A percentile compares a stretch with the other conserved stretches of the same genome.
Conservation (phyloP, 2,888 invertebrate genomes). For the Polyommatus iphigenia region DNA sequence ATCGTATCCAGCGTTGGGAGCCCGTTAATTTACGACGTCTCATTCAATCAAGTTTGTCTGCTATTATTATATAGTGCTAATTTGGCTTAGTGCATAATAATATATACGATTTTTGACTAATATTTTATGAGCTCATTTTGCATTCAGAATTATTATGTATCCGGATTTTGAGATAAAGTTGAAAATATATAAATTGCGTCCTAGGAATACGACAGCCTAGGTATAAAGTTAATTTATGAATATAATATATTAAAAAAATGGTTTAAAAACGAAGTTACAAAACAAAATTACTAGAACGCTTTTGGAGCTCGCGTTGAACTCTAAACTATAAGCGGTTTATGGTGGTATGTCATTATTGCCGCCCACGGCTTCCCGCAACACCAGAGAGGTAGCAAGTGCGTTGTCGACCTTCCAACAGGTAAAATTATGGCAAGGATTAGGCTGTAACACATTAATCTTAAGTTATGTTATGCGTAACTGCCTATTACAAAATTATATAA, state of each 20-base stretch:
- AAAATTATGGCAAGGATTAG: not conserved
- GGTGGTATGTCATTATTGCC: not conserved
- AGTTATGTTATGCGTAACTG: constrained; percentile 12
- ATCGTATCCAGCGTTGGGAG: constrained; percentile 11
- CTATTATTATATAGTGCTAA: constrained; percentile 24
- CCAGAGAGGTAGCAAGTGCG: not conserved
- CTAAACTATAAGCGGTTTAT: not conserved
- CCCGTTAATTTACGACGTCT: constrained; percentile 30
- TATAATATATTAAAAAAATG: not conserved
- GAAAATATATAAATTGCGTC: not conserved
- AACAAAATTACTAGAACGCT: not conserved
- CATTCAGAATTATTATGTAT: not conserved
- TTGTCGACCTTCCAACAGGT: not conserved
- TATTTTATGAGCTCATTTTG: constrained; percentile 21
- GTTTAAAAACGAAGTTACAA: not conserved
- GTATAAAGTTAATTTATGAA: not conserved
- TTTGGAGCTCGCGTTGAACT: not conserved
- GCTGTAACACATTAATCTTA: constrained; percentile 10
- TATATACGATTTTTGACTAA: constrained; percentile 9
- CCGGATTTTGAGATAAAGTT: not conserved
- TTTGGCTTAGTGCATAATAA: constrained; percentile 19
- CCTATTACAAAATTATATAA: constrained; percentile 16
- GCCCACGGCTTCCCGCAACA: not conserved
- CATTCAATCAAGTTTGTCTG: constrained; percentile 28
- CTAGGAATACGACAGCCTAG: not conserved